phyloP scores from a whole-genome alignment of 2,888 invertebrate genomes.

The Lasius platythorax region DNA sequence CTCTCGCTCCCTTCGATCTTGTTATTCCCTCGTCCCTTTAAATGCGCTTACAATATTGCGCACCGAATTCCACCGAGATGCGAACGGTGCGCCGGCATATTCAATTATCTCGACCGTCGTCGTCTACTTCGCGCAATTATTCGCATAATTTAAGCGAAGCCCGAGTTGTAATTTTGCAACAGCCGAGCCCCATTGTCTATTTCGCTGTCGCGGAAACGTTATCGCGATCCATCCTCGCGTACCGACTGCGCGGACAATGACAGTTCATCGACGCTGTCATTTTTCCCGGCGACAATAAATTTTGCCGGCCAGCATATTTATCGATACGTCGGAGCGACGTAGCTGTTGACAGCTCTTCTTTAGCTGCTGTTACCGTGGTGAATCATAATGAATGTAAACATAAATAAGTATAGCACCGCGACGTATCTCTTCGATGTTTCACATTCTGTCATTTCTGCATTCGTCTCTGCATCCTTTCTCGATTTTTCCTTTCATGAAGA shows the following conservation, averaged over 20 bases:
- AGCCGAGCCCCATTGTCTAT: constrained; percentile 15
- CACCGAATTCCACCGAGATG: background rate
- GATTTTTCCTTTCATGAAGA: background rate
- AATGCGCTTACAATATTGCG: constrained; percentile 5
- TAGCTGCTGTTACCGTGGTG: constrained; percentile 62
- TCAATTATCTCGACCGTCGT: constrained; percentile 22
- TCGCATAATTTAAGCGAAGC: constrained; percentile 30
- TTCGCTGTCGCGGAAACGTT: background rate
- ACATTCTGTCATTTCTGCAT: background rate
- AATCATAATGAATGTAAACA: constrained; percentile 79
- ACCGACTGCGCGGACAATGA: background rate
- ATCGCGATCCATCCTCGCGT: background rate
- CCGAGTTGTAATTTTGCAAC: constrained; percentile 41
- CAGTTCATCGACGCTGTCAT: background rate
- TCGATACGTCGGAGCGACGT: constrained; percentile 63
- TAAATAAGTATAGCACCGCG: constrained; percentile 81
- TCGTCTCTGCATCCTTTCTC: background rate
- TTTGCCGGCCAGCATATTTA: constrained; percentile 64
- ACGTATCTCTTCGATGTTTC: background rate
- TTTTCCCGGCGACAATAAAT: constrained; percentile 64
- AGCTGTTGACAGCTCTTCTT: constrained; percentile 48
- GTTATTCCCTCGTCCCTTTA: background rate
- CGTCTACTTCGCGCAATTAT: constrained; percentile 24
- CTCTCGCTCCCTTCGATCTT: background rate
- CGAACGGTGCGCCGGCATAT: constrained; percentile 1